Percentiles rank a stretch among this genome's conserved stretches.
phyloP scores from a whole-genome alignment of 2,797 vertebrate genomes.

The Tapirus indicus region DNA sequence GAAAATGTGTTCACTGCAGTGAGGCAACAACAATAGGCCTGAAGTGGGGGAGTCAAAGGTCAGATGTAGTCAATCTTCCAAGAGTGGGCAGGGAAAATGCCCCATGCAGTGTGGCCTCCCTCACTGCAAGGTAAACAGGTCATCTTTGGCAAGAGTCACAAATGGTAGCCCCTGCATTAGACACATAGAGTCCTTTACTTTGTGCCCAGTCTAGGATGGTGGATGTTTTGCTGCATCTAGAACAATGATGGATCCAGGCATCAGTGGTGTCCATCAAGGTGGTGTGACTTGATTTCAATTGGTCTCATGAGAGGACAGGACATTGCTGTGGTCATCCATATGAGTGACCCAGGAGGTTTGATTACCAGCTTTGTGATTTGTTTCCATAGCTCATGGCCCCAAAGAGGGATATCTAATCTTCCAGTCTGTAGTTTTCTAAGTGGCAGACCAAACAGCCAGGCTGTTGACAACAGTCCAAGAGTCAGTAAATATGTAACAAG shows the following conservation, averaged over 20 bases:
- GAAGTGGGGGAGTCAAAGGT: background rate
- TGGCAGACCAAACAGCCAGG: background rate
- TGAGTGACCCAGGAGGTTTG: background rate
- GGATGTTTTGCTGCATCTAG: background rate
- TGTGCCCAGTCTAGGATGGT: background rate
- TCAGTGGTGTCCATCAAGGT: background rate
- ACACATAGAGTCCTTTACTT: background rate
- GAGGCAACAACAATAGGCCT: background rate
- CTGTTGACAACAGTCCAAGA: background rate
- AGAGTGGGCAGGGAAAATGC: background rate
- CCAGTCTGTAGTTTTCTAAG: background rate
- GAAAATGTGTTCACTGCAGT: background rate
- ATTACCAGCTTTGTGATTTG: background rate
- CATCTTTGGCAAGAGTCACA: background rate
- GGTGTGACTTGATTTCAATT: too few species aligned
- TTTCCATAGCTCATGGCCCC: background rate
- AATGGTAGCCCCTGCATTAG: background rate
- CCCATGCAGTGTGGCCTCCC: background rate
- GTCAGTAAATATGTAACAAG: background rate
- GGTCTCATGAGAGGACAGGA: background rate
- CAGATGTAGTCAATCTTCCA: background rate
- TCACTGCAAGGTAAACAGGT: background rate
- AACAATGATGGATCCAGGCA: too few species aligned
- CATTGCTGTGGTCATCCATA: background rate
- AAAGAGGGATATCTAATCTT: background rate